Base-by-base conservation (phyloP, 2,113 vertebrate species). In the Oxyura jamaicensis region DNA sequence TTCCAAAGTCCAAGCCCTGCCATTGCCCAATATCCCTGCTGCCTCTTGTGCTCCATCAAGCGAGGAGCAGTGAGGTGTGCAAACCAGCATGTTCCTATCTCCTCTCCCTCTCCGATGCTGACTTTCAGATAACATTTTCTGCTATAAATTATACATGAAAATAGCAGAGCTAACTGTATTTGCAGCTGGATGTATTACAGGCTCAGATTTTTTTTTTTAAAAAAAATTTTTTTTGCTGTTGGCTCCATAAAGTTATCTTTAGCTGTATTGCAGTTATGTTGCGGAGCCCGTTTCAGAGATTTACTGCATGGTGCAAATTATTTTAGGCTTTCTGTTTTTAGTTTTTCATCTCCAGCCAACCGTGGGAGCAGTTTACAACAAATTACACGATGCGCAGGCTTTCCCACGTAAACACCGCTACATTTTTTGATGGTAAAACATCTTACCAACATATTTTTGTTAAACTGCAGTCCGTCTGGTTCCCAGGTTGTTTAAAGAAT, bases 251-350 rank as follows among this genome's bases (percentile, higher is more conserved):
- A 76, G 42, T 85, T 69, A 14, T 3, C 3, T 71, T 78, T 44
- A 83, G 59, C 55, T 74, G 14, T 13, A 13, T 59, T 26, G 33
- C 63, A 58, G 3, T 79, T 69, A n/a, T 5, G 9, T 31, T 65
- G 60, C 36, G 1, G 25, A 55, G 20, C 41, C 29, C 56, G 26
- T 42, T 93, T 83, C 41, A 63, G 60, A 62, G 71, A 75, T 82
- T 58, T 63, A 48, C 60, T 94, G 79, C 8, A 3, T 13, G 46
- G 46, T 41, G 35, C 15, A 59, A 41, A 77, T 88, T 69, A 77
- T 86, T 93, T 93, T 33, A 53, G 35, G 42, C 67, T 72, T 85
- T 33, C 46, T 67, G 74, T 60, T 16, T 93, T 80, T 39, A 73
- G 53, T 19, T 10, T 77, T 83, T 75, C 28, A 29, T 86, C 52